phyloP scores from a whole-genome alignment of 2,797 vertebrate genomes.

The Enteromius anoplus region DNA sequence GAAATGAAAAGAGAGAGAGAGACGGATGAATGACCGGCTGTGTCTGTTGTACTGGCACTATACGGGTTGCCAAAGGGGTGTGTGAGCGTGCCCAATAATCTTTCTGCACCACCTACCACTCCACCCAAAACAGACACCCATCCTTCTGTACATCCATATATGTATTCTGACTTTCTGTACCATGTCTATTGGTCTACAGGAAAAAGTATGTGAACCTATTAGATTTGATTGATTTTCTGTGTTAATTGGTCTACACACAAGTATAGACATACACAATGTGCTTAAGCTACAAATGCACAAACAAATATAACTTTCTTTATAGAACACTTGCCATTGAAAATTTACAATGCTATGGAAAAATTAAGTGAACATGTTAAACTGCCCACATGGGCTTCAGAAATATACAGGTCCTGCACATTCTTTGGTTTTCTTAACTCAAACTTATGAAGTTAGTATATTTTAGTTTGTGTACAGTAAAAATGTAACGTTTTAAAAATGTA shows the following conservation, averaged over 20 bases:
- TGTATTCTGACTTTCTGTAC: neutral
- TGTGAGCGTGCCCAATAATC: constrained; percentile 44
- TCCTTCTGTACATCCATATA: neutral
- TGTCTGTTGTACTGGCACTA: constrained; percentile 13
- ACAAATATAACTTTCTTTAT: no score
- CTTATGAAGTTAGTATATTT: neutral
- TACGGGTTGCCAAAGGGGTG: constrained; percentile 41
- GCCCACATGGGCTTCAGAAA: no score
- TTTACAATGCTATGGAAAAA: no score
- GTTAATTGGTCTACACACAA: neutral
- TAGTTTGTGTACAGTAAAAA: neutral
- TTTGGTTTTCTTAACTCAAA: no score
- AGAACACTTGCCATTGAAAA: no score
- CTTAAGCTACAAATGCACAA: no score
- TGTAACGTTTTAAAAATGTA: neutral
- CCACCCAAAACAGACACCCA: constrained; percentile 31
- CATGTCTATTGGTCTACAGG: neutral
- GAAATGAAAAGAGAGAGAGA: constrained; percentile 30
- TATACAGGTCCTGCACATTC: no score
- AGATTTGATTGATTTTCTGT: neutral
- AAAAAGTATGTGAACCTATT: neutral
- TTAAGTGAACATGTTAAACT: no score
- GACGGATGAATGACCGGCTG: constrained; percentile 30
- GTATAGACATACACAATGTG: no score
- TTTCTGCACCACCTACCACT: constrained; percentile 1